Evolutionary conservation across 2,113 vertebrate species (phyloP), one percentile per base, ranked within the genome.

Genomic region (Trematocara nigrifrons): DNA sequence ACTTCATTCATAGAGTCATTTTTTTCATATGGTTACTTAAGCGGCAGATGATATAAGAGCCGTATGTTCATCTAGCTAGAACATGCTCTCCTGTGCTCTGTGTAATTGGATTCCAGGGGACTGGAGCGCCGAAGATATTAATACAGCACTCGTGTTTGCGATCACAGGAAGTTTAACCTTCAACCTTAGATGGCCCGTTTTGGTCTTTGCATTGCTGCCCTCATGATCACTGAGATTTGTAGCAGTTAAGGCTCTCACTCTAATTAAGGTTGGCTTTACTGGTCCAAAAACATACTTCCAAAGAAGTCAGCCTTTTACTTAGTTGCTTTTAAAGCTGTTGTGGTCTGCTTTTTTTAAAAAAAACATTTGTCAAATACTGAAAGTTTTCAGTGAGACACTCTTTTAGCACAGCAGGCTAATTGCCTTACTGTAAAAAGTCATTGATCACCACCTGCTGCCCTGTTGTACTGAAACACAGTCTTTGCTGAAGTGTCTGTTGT

Each of bases 71-170:
- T 38, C 9, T 10, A 83, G 33, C 49, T 54, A 29, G 76, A 82
- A 56, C 35, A 4, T 57, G 71, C 61, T 84, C 59, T 86, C 54
- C 54, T 40, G 79, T 92, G 87, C 78, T 82, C 69, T 86, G 57
- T 86, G 56, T 94, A 94, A 95, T 94, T 94, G 91, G 94, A 94
- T 95, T 93, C n/a, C 59, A 90, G 45, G 71, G 81, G 91, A 90
- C 91, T 82, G 71, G 45, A 51, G 45, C 81, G 22, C 84, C 74
- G 6, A 87, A 91, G 90, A 89, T 93, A 89, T 90, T 90, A 91
- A 93, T 91, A 87, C 87, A 87, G 76, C 59, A 80, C 87, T 79
- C 77, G 86, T 79, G 86, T 29, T 33, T 35, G 61, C 87, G 82
- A 80, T 89, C 86, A 84, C 18, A 6, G 2, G 82, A 83, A 76